A percentile compares a stretch with the other conserved stretches of the same genome.
Conservation (phyloP, 2,113 vertebrate genomes). For the Scophthalmus maximus region DNA sequence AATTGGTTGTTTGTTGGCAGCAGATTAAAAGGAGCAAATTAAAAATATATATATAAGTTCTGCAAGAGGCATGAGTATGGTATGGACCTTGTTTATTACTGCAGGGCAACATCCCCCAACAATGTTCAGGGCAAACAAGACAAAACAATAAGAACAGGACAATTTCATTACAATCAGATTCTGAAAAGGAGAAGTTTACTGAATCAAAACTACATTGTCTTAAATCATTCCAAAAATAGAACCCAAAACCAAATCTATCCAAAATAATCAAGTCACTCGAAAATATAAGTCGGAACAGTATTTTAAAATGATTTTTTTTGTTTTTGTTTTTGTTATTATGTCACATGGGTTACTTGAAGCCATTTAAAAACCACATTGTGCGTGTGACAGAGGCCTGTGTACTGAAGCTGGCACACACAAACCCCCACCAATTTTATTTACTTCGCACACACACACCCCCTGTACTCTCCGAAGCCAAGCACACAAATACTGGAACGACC, state of each 20-base stretch:
- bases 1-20: too few species aligned
- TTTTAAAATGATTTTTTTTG: not conserved
- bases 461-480: not conserved
- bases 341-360: not conserved
- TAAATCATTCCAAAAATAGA: not conserved
- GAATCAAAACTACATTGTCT: not conserved
- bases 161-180: not conserved
- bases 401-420: slow-evolving; percentile 60
- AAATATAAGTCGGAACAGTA: too few species aligned
- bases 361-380: slow-evolving; percentile 6
- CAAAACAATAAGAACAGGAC: too few species aligned
- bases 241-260: too few species aligned
- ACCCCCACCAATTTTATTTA: not conserved
- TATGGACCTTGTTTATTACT: too few species aligned
- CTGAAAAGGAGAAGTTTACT: slow-evolving; percentile 25
- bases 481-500: slow-evolving; percentile 10
- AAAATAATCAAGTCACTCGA: too few species aligned
- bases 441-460: not conserved
- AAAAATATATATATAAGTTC: too few species aligned
- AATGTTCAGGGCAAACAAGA: too few species aligned
- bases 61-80: too few species aligned
- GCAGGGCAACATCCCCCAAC: too few species aligned
- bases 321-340: not conserved
- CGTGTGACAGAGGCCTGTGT: slow-evolving; percentile 58
- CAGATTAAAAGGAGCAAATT: too few species aligned